Evolutionary conservation across 2,797 vertebrate genomes (phyloP), one percentile per base, ranked within the genome.

Genomic region (Sitta carolinensis): DNA sequence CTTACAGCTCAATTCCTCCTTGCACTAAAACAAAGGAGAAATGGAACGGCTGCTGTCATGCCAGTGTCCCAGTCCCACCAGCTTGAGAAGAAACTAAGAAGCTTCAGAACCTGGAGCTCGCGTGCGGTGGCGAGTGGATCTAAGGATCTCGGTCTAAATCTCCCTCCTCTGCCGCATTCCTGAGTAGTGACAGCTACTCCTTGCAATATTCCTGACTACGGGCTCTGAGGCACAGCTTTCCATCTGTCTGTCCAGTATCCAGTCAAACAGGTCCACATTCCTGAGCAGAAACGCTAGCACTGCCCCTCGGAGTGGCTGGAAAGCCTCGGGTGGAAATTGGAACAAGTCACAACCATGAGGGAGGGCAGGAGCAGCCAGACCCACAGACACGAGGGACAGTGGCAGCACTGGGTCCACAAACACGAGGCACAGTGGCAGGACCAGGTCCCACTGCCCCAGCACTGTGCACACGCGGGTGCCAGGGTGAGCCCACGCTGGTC

Each of bases 231-330:
- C 89, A 72, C 72, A 85, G 90, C 90, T 96, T 94, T 94, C 93
- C 45, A 19, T 75, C 94, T 5, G 13, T 52, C 87, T 57, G 76
- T 63, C 94, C 95, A 88, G 88, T 80, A 90, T 69, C 81, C 72
- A 87, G 82, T 62, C 84, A 87, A 95, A 84, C 93, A 66, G 95
- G 91, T 95, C 89, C 76, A 23, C 94, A 84, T 96, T 96, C 94
- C 95, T 90, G 43, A 81, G 73, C 77, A 61, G 86, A 77, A 95
- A 82, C 22, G 7, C 89, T 76, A 54, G 26, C n/a, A 0, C 54
- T 27, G 62, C 92, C 45, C 3, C 87, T 52, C 30, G 1, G 48
- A 74, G 79, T 38, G 1, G 58, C 86, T 21, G 1, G 2, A 45
- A 42, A 93, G 12, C 81, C 58, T 75, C 9, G 2, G 30, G 10